Evolutionary conservation across 2,888 invertebrate genomes (phyloP), one percentile per base, ranked within the genome.

Genomic region (Trisateles emortualis): DNA sequence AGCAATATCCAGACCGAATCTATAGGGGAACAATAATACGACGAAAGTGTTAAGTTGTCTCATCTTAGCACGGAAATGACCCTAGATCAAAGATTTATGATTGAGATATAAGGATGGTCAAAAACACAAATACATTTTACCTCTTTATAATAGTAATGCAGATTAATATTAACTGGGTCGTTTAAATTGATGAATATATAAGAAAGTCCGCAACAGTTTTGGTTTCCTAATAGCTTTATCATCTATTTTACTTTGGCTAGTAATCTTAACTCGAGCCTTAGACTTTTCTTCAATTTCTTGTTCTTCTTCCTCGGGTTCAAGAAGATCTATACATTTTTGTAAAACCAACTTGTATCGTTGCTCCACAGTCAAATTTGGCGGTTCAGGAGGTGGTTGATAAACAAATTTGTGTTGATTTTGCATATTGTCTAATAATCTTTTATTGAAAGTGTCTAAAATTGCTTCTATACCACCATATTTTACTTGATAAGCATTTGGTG

Each of bases 401-500:
- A 55, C 33, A 64, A 79, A 87, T 61, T 59, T 74, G 40, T 74
- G 72, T 55, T 81, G 67, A 1, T 83, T 76, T 50, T 71, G 40
- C 14, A 89, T 74, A 55, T 87, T 90, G 1, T 68, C 43, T 67
- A 78, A 81, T 26, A 92, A 64, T 53, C 58, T 81, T 58, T 74
- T 38, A 61, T 91, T 92, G 61, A 87, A 76, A 11, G 92, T 92
- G 1, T 52, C 35, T 51, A 92, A 66, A 43, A 91, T 66, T 3
- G 72, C 79, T 78, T 89, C 89, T 30, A 90, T 58, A 9, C 87
- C 89, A 47, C 77, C 64, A 0, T n/a, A n/a, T n/a, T 59, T 52
- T 9, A 86, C 59, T 32, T 65, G 61, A 59, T 90, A 91, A 55
- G 72, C 67, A 63, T 89, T 89, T 8, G 90, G 89, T 8, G 85